Evolutionary conservation across 2,888 invertebrate genomes (phyloP), one percentile per base, ranked within the genome.

Genomic region (Ypsolopha scabrella): DNA sequence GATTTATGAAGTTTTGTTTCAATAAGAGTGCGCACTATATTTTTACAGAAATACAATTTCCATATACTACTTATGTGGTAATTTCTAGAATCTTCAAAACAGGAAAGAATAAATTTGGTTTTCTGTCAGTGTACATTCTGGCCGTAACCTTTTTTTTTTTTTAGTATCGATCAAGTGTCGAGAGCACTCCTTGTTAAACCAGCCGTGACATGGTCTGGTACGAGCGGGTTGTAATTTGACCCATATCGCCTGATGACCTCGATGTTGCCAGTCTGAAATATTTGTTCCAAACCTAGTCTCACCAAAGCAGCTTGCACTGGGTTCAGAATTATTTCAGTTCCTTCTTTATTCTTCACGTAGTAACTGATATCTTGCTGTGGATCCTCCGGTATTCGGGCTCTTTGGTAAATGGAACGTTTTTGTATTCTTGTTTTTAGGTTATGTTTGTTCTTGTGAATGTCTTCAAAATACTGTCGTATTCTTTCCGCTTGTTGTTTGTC

Each of bases 341-440:
- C 75, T 3, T 55, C 51, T 48, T 66, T 77, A 54, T 70, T 74
- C 55, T 80, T 81, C 0, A 68, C 54, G 43, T 78, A 79, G 51
- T 70, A 78, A 53, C 76, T 76, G 6, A 80, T 65, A 52, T 82
- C 79, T 7, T 63, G 59, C 7, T 65, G 62, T 0, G 79, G 75
- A 34, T 78, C 58, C 0, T 57, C 58, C 0, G 79, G 61, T 1
- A 58, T 45, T 0, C 67, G 70, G 6, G 58, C 55, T n/a, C 65
- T 58, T 38, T 67, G 68, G 2, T 56, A 9, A 0, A 65, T 24
- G 0, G 70, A 68, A 2, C 76, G 51, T 46, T 54, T 53, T 2
- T 37, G n/a, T n/a, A n/a, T 2, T 14, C 52, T 55, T 10, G 10
- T 8, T 6, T n/a, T 35, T 46, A 6, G 2, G 7, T n/a, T 36